Conservation (phyloP, 1,140 invertebrate genomes). For the Trachymyrmex septentrionalis region DNA sequence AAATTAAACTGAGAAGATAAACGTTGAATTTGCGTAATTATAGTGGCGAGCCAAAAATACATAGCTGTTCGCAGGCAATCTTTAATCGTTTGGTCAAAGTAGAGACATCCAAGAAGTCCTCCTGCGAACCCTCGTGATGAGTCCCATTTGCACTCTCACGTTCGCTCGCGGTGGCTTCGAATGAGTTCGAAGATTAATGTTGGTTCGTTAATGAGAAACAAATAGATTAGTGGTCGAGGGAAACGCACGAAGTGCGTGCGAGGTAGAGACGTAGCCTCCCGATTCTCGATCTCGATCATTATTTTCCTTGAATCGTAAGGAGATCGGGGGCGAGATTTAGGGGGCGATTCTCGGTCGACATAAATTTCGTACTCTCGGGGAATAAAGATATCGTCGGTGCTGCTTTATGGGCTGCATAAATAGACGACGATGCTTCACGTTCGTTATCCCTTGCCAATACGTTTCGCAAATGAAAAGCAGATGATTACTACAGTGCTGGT, state of each 20-base stretch:
- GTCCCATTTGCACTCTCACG: constrained; percentile 75
- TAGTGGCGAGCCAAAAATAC: background rate
- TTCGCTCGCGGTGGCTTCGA: constrained; percentile 27
- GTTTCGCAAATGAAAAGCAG: constrained; percentile 44
- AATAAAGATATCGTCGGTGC: constrained; percentile 53
- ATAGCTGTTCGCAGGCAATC: background rate
- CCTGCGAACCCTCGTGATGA: constrained; percentile 60
- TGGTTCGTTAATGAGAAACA: constrained; percentile 84
- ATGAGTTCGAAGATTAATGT: constrained; percentile 83
- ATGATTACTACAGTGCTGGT: constrained; percentile 31
- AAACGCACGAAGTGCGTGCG: constrained; percentile 19
- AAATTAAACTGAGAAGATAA: background rate
- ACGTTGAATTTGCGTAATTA: background rate
- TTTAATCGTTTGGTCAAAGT: constrained; percentile 10
- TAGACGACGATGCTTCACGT: constrained; percentile 8
- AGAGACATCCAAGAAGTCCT: background rate
- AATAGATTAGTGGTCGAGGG: constrained; percentile 75
- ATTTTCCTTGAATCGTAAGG: constrained; percentile 39
- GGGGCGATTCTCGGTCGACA: constrained; percentile 22
- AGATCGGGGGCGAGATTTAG: constrained; percentile 32
- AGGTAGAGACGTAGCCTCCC: constrained; percentile 7
- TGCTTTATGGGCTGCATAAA: constrained; percentile 45
- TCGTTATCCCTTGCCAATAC: constrained; percentile 38
- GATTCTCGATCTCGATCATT: constrained; percentile 43
- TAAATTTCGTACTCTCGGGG: constrained; percentile 46